Conservation (phyloP, 2,113 vertebrate species). For the Callithrix jacchus region DNA sequence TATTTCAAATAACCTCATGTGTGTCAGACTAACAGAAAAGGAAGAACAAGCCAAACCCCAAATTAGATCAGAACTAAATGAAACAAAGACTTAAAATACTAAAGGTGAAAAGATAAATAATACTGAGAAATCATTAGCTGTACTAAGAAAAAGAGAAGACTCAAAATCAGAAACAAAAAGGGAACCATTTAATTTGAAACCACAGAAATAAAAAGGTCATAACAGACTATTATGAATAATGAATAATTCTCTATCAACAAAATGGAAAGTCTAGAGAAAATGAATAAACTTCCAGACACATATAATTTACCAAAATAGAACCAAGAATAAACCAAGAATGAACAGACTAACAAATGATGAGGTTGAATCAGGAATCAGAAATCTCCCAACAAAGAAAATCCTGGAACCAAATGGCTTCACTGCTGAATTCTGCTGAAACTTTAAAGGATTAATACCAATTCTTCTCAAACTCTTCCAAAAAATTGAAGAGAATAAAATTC, state of each 20-base stretch:
- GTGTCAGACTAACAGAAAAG: neutral
- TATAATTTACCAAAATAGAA: neutral
- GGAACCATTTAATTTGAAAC: neutral
- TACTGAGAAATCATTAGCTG: neutral
- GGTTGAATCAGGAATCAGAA: neutral
- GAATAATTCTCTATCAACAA: neutral
- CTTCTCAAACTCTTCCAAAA: neutral
- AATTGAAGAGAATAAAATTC: neutral
- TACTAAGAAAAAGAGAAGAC: neutral
- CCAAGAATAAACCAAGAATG: neutral
- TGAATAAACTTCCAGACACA: neutral
- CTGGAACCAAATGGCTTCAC: neutral
- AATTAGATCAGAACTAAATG: neutral
- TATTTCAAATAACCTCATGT: neutral
- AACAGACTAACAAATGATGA: neutral
- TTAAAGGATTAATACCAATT: neutral
- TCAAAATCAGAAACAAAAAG: neutral
- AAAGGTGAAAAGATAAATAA: neutral
- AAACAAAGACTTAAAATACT: neutral
- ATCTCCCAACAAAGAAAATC: neutral
- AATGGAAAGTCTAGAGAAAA: neutral
- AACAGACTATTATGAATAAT: neutral
- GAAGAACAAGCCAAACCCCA: neutral
- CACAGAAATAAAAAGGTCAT: neutral
- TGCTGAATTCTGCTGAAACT: neutral